phyloP scores from a whole-genome alignment of 2,888 invertebrate genomes.

The Cancer borealis region DNA sequence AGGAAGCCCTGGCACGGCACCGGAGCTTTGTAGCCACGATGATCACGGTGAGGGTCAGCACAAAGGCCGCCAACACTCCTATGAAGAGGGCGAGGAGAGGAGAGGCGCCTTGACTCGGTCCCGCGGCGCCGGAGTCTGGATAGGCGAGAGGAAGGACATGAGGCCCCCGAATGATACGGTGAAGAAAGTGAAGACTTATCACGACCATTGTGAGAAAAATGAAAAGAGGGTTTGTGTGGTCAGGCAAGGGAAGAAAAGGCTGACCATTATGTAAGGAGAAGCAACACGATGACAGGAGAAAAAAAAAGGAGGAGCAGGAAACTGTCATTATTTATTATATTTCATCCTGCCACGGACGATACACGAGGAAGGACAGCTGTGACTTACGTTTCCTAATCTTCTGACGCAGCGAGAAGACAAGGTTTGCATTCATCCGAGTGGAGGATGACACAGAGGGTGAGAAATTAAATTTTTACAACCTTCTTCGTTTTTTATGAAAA shows the following conservation, averaged over 20 bases:
- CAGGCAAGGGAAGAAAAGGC: neutral
- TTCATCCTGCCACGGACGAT: neutral
- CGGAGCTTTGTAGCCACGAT: slow-evolving; percentile 58
- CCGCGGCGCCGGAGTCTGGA: slow-evolving; percentile 57
- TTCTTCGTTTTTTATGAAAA: neutral
- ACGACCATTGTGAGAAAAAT: neutral
- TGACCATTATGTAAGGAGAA: neutral
- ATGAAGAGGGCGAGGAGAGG: slow-evolving; percentile 59
- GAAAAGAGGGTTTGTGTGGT: slow-evolving; percentile 5
- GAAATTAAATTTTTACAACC: neutral
- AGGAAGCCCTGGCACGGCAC: slow-evolving; percentile 51
- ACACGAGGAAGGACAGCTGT: neutral
- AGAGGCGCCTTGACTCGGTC: slow-evolving; percentile 54
- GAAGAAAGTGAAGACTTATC: neutral
- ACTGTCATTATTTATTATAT: neutral
- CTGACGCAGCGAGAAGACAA: neutral
- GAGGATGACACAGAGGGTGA: neutral
- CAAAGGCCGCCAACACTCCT: slow-evolving; percentile 62
- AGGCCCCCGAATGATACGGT: neutral
- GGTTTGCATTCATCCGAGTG: neutral
- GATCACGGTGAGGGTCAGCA: slow-evolving; percentile 58
- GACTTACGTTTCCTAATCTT: neutral
- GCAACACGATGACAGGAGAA: neutral
- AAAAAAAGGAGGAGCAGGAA: neutral
- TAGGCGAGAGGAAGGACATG: neutral